Conservation (phyloP, 2,888 invertebrate genomes). For the Crioceris asparagi region DNA sequence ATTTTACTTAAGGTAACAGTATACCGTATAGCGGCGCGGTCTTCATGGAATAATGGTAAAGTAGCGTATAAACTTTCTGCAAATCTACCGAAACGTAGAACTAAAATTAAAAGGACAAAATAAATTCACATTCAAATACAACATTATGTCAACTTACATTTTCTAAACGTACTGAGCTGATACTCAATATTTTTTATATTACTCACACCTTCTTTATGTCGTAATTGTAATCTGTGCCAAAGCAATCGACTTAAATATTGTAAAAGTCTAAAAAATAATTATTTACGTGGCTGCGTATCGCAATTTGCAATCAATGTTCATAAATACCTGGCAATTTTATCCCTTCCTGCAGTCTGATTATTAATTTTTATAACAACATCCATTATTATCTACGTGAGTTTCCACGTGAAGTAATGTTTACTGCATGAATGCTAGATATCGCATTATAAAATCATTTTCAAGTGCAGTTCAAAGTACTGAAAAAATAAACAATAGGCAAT, state of each 20-base stretch:
- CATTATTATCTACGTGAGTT: no score
- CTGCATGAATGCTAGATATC: no score
- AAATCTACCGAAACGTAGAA: conserved; percentile 76
- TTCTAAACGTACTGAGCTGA: conserved; percentile 74
- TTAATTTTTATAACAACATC: conserved; percentile 39
- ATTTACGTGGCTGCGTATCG: not conserved
- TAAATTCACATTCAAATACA: conserved; percentile 33
- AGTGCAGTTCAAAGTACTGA: no score
- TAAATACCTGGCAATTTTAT: conserved; percentile 40
- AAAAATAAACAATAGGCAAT: no score
- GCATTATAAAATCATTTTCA: no score
- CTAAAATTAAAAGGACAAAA: conserved; percentile 45
- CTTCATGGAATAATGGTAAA: conserved; percentile 58
- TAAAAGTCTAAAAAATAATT: conserved; percentile 48
- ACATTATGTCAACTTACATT: no score
- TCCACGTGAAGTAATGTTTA: no score
- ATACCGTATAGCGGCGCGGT: conserved; percentile 57
- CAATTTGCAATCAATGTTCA: not conserved
- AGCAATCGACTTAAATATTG: conserved; percentile 73
- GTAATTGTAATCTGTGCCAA: conserved; percentile 66
- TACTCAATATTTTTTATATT: conserved; percentile 72
- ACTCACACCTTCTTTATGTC: conserved; percentile 54
- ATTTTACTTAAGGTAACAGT: conserved; percentile 71
- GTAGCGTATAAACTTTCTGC: conserved; percentile 70
- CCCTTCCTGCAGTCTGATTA: conserved; percentile 41